Evolutionary conservation across 1,140 invertebrate species (phyloP).

Genomic region (Globodera ellingtonae): DNA sequence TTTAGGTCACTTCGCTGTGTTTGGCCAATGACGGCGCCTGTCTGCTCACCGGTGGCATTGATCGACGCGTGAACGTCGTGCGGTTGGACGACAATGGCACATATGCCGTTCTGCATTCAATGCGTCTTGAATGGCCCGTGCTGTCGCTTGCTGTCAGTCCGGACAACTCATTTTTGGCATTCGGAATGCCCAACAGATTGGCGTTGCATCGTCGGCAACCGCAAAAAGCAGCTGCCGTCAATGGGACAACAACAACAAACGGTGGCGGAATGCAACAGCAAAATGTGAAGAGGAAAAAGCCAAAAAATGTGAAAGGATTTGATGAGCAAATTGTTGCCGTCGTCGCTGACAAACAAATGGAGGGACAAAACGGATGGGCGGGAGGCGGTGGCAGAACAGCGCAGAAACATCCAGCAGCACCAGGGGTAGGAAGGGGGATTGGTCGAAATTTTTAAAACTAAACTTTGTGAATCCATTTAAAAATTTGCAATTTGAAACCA

Average conservation of each 20-base stretch:
- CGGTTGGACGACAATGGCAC: constrained; percentile 74
- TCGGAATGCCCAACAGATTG: constrained; percentile 81
- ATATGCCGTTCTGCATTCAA: constrained; percentile 78
- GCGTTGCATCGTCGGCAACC: constrained; percentile 79
- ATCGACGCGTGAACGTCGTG: constrained; percentile 89
- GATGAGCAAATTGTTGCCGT: not conserved
- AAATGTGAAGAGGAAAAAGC: not conserved
- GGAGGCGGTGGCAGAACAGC: not conserved
- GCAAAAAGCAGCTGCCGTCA: constrained; percentile 15
- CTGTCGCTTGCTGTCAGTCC: constrained; percentile 80
- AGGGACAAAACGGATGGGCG: not conserved
- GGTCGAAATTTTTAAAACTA: not conserved
- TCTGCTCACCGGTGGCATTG: constrained; percentile 84
- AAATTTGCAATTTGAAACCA: not conserved
- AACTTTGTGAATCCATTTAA: too few species aligned
- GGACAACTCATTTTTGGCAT: constrained; percentile 81
- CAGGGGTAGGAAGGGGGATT: not conserved
- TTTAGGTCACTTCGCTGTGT: constrained; percentile 60
- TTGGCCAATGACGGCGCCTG: constrained; percentile 79
- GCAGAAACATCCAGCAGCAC: not conserved
- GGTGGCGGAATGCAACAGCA: not conserved
- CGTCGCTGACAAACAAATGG: constrained; percentile 2
- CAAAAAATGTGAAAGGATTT: constrained; percentile 14
- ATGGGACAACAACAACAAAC: not conserved
- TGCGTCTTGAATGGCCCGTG: constrained; percentile 86